These are phyloP conservation scores for Strix aluco DNA, from an alignment of 2,113 vertebrate genomes.

Conservation along the genomic window DNA sequence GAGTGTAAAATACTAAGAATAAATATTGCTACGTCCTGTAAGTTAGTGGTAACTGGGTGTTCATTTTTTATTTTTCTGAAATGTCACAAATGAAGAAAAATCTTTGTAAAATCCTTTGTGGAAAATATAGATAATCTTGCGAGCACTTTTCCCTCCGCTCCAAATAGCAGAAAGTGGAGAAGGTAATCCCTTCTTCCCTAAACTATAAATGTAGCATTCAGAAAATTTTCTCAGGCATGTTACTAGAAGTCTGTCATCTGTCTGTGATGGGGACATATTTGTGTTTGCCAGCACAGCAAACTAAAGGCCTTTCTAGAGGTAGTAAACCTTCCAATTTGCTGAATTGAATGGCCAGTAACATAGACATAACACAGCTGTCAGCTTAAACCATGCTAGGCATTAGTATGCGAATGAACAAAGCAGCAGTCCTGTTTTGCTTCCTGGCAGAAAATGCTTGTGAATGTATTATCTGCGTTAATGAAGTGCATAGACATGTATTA, in stretches of 20 bases:
- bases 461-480: not conserved
- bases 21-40: not conserved
- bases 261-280: not conserved
- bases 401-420: constrained; percentile 8
- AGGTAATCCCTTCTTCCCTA: not conserved
- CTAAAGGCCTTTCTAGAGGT: constrained; percentile 3
- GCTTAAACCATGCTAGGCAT: not conserved
- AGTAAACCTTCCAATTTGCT: not conserved
- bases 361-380: not conserved
- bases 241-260: not conserved
- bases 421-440: not conserved
- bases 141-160: not conserved
- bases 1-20: constrained; percentile 35
- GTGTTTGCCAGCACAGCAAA: not conserved
- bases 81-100: not conserved
- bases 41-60: constrained; percentile 5
- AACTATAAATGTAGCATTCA: not conserved
- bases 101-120: not conserved
- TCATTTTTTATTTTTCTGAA: constrained; percentile 7
- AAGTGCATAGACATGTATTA: not conserved
- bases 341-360: not conserved
- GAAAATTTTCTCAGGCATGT: not conserved
- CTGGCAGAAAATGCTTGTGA: constrained; percentile 17
- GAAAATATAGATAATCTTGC: not conserved
- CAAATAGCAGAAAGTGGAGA: not conserved